phyloP scores from a whole-genome alignment of 92 coral and sea anemone genomes.

The Meandrina meandrites region DNA sequence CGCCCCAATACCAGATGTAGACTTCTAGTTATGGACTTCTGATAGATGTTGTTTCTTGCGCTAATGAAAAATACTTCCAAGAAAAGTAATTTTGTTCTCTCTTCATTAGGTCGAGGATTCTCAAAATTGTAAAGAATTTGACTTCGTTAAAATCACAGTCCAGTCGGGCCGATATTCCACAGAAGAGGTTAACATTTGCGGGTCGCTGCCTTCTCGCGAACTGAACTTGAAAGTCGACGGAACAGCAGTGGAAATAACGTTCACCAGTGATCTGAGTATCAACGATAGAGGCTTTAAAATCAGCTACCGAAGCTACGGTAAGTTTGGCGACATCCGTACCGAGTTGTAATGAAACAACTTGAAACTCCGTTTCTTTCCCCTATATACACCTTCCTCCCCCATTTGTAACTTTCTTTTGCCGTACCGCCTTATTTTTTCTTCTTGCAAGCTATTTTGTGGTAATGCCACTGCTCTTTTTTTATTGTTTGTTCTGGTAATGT shows the following conservation, averaged over 20 bases:
- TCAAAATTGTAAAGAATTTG: conserved; percentile 7
- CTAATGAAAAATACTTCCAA: neutral
- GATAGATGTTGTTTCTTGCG: neutral
- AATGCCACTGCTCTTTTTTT: no score
- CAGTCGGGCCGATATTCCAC: neutral
- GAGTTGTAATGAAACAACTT: no score
- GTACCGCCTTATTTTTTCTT: no score
- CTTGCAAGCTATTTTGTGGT: no score
- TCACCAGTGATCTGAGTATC: conserved; percentile 1
- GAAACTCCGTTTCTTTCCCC: no score
- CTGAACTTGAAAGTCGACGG: conserved; percentile 19
- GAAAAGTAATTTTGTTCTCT: neutral
- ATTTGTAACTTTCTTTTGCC: no score
- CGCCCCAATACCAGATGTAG: no score
- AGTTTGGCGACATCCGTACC: no score
- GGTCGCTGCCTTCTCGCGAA: conserved; percentile 13
- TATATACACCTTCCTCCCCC: no score
- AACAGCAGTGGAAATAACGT: conserved; percentile 3
- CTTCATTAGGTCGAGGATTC: conserved; percentile 29
- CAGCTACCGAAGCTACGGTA: conserved; percentile 34
- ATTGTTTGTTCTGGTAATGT: no score
- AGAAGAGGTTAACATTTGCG: neutral
- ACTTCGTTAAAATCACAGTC: conserved; percentile 18
- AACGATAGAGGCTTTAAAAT: conserved; percentile 28
- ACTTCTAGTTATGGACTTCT: no score